A percentile compares a stretch with the other conserved stretches of the same genome.
These are phyloP conservation scores for Chrysemys picta DNA, from an alignment of 2,113 vertebrate genomes.

Conservation along the genomic window DNA sequence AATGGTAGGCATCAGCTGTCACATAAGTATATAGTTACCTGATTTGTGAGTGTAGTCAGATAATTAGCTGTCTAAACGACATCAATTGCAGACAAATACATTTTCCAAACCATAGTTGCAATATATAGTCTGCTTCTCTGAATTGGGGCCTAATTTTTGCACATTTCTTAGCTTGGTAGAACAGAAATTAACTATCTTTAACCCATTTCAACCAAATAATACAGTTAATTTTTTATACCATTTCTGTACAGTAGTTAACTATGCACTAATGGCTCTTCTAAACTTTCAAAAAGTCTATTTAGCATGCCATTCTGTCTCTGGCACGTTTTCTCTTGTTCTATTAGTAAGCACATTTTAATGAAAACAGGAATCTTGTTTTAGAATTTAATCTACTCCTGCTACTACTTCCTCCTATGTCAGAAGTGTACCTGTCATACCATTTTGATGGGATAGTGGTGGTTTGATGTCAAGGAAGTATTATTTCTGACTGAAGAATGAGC, in stretches of 20 bases:
- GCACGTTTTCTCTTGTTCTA: neutral
- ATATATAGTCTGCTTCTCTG: neutral
- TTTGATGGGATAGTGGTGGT: neutral
- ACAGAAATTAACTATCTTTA: neutral
- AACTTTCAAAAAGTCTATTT: neutral
- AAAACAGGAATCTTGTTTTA: neutral
- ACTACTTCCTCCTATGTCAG: neutral
- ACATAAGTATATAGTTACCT: neutral
- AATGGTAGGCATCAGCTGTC: slow-evolving; percentile 3
- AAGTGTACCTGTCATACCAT: neutral
- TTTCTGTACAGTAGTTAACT: neutral
- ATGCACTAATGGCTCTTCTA: neutral
- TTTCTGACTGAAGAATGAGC: neutral
- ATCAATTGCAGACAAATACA: neutral
- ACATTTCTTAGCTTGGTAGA: neutral
- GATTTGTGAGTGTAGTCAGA: neutral
- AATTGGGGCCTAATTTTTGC: neutral
- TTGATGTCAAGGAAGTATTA: neutral
- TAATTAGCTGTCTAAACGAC: neutral
- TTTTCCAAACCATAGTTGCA: neutral
- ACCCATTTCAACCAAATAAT: neutral
- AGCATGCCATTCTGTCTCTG: neutral
- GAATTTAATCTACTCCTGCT: neutral
- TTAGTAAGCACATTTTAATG: neutral
- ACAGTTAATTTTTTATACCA: neutral